Evolutionary conservation across 2,888 invertebrate genomes (phyloP).

Genomic region (Epirrhoe tristata): DNA sequence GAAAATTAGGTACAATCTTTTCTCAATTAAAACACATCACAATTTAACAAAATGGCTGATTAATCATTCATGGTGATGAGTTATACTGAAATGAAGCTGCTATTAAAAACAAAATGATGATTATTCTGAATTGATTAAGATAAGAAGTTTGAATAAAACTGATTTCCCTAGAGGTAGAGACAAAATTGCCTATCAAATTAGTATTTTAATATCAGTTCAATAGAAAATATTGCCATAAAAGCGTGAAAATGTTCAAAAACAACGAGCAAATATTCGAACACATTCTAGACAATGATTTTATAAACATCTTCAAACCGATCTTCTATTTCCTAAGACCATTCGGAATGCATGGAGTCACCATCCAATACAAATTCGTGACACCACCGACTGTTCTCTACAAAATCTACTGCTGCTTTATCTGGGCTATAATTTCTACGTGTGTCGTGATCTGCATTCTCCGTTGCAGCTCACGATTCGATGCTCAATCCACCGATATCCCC

Average conservation of each 20-base stretch:
- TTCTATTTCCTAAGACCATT: constrained; percentile 54
- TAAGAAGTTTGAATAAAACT: neutral
- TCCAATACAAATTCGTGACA: constrained; percentile 62
- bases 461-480: constrained; percentile 47
- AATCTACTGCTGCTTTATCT: constrained; percentile 52
- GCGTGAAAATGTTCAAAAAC: constrained; percentile 29
- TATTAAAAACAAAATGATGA: constrained; percentile 9
- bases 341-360: constrained; percentile 60
- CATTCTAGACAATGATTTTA: constrained; percentile 64
- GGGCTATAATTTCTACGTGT: constrained; percentile 49
- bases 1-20: neutral
- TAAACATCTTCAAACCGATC: constrained; percentile 57
- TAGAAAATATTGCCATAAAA: neutral
- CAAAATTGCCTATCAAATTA: neutral
- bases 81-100: neutral
- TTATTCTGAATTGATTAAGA: neutral
- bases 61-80: constrained; percentile 11
- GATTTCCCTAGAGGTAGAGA: constrained; percentile 10
- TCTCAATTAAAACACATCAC: neutral
- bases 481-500: constrained; percentile 48
- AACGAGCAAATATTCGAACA: constrained; percentile 48
- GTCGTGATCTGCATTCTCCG: constrained; percentile 42
- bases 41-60: neutral
- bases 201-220: neutral
- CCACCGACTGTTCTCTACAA: constrained; percentile 52